These are phyloP conservation scores for Melanogrammus aeglefinus DNA, from an alignment of 2,797 vertebrate species.

Conservation along the genomic window DNA sequence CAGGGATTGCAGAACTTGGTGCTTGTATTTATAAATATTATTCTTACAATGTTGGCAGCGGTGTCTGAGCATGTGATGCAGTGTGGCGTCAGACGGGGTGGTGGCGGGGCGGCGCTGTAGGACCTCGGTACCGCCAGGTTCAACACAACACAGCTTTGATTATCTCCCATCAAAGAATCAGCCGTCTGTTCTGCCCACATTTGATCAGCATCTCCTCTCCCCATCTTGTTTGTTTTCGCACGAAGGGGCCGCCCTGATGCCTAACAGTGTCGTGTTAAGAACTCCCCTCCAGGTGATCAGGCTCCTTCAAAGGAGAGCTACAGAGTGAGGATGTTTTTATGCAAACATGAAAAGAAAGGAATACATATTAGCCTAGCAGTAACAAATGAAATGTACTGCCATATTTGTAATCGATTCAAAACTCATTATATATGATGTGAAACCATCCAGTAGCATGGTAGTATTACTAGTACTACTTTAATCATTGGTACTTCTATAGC, in stretches of 20 bases:
- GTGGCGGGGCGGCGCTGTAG: background rate
- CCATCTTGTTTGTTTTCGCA: background rate
- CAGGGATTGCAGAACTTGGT: conserved; percentile 21
- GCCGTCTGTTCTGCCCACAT: conserved; percentile 14
- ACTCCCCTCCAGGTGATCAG: background rate
- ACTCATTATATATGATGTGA: background rate
- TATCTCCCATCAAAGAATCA: conserved; percentile 2
- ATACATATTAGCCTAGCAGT: background rate
- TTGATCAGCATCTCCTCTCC: background rate
- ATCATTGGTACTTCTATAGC: too few species aligned
- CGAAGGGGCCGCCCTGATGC: background rate
- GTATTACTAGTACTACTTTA: background rate
- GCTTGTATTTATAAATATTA: background rate
- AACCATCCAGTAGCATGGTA: background rate
- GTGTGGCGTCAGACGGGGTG: background rate
- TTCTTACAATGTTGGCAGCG: background rate
- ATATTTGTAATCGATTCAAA: background rate
- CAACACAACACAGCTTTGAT: background rate
- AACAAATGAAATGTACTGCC: background rate
- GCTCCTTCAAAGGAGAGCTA: background rate
- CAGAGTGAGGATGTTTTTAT: background rate
- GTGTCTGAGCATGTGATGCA: background rate
- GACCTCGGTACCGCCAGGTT: background rate
- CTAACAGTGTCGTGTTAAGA: background rate
- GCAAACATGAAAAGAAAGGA: background rate